Base-by-base conservation (phyloP, 2,113 vertebrate species). In the Irena cyanogastra region DNA sequence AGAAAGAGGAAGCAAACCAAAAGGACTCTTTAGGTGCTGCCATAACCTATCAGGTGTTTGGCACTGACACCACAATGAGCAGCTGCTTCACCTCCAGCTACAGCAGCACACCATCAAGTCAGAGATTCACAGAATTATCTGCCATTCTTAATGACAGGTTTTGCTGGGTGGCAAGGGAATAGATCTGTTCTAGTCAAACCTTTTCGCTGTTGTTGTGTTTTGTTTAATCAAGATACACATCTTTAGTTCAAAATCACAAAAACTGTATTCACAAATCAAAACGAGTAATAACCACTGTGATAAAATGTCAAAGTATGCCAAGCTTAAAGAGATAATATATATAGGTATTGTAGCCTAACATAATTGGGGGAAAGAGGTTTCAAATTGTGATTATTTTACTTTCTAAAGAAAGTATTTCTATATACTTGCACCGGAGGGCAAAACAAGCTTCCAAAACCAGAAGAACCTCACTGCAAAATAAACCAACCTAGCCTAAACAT, bases 391-490 rank as follows among this genome's bases (percentile, higher is more conserved):
- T 50, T 65, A 28, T 52, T 69, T 60, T 19, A 41, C 22, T 81
- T 90, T 75, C 68, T 10, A 53, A 88, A 63, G 31, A 76, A 85
- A 89, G 54, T 57, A 61, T 72, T 94, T 94, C 79, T 24, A 69
- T 30, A 50, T 85, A 64, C 37, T 85, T 69, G 23, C 11, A 69
- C 7, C 16, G 23, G 31, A 81, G 28, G 37, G 74, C 70, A 95
- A 91, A 96, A 74, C 18, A 77, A 79, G 44, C 33, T 89, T 93
- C 45, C 52, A 75, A 75, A 96, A 92, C 71, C 14, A 92, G 50
- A 54, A 82, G n/a, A 93, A 28, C 17, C 23, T 41, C 78, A 74
- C 18, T 9, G 23, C 11, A 80, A 90, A 85, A 59, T 44, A 66
- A 86, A 22, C 54, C 72, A 52, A 23, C 7, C 27, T 49, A 83